Evolutionary conservation across 2,888 invertebrate species (phyloP), one percentile per base, ranked within the genome.

Genomic region (Selenia dentaria): DNA sequence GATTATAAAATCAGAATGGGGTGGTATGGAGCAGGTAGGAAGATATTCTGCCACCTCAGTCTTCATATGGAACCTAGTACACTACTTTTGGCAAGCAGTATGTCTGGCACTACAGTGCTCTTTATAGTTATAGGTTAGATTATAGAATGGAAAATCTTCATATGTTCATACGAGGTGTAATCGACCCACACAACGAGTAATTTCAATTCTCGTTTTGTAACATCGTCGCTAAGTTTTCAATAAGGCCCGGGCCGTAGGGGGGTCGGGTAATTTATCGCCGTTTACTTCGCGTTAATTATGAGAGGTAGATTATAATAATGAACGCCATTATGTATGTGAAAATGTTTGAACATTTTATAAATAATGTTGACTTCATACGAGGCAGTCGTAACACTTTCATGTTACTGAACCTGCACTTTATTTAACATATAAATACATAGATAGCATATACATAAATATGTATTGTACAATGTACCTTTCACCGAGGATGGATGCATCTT

Each of bases 171-270:
- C 3, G 20, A 4, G 6, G 5, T 6, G 20, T 6, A 2, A 8
- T 22, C 16, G 16, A 16, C 16, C 16, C 16, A 16, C 16, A 16
- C 16, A 11, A 27, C 20, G 20, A 28, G 28, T 28, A 16, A 37
- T 37, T 37, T 37, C 28, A 37, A 37, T n/a, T 5, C 25, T 16
- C 12, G n/a, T 18, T 12, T 27, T 37, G 28, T 29, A 37, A 37
- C n/a, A 9, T n/a, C 13, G 6, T 14, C 11, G 27, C 27, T 36
- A 26, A 27, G 36, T 27, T 18, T 27, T 36, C 27, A 27, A 36
- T 36, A 18, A 36, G 27, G 27, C 18, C 26, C 12, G 8, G 2
- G 34, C 10, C 25, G 36, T 25, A 24, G 34, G 6, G 11, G 32
- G 32, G 22, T 22, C 20, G 1, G 2, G 6, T 36, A 22, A 36